A percentile compares a stretch with the other conserved stretches of the same genome.
phyloP scores from a whole-genome alignment of 2,797 vertebrate species.

The Meda fulgida region DNA sequence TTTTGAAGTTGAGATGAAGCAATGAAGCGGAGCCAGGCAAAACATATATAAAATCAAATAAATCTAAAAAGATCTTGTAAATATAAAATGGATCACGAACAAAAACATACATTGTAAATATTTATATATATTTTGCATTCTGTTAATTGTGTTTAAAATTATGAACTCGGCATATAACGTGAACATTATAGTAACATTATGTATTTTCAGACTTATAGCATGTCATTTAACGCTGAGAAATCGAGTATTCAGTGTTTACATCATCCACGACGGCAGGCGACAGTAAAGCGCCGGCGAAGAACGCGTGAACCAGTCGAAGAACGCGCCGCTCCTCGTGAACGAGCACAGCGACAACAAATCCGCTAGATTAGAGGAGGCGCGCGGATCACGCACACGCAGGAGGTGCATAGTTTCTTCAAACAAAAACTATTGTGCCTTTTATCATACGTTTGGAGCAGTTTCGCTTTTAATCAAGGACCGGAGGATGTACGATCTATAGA shows the following conservation, averaged over 20 bases:
- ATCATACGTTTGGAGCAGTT: constrained; percentile 1
- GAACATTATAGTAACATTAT: background rate
- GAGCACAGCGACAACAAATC: constrained; percentile 70
- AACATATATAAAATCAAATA: background rate
- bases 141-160: background rate
- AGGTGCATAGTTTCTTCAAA: constrained; percentile 52
- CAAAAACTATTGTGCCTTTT: background rate
- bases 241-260: background rate
- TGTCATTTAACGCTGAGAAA: background rate
- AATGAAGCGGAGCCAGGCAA: background rate
- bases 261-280: constrained; percentile 63
- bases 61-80: too few relatives aligned
- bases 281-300: constrained; percentile 34
- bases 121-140: background rate
- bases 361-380: constrained; percentile 71
- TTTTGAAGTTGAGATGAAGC: background rate
- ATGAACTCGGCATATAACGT: background rate
- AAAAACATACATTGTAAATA: background rate
- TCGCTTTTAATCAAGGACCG: background rate
- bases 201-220: background rate
- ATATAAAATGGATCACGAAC: background rate
- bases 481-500: background rate
- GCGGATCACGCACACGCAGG: constrained; percentile 15
- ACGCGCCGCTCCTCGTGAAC: constrained; percentile 63
- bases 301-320: background rate